Base-by-base conservation (phyloP, 1,140 invertebrate species). In the Conus betulinus region DNA sequence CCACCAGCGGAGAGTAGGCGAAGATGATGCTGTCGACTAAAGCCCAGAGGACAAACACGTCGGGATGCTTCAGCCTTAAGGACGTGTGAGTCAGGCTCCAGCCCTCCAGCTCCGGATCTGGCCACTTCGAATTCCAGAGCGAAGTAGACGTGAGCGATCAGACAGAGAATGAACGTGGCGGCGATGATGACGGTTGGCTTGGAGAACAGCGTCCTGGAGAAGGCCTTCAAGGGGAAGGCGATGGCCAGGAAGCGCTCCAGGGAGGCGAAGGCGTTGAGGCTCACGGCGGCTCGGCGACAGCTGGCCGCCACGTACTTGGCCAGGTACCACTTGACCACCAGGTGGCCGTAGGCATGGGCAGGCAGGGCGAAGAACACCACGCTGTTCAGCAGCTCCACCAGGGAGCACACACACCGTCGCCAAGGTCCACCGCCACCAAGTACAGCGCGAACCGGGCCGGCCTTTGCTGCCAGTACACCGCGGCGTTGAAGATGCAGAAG, bases 391-490 rank as follows among this genome's bases (percentile, higher is more conserved):
- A 86, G 51, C 10, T 74, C 7, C 25, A 52, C 4, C 7, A 51
- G 10, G n/a, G 84, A 39, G 51, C 84, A 76, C 39, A 85, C 39
- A 86, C 39, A 8, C 71, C 71, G 84, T 86, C 63, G 20, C 84
- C 84, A 5, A 74, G 57, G 39, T 53, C 63, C 17, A 86, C 52
- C 25, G 84, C 60, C 27, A 86, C 23, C 5, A 86, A 67, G 67
- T 86, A 74, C 11, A 76, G 51, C 0, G 84, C 84, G 39, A 74
- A 74, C 2, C 27, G 17, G 2, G 84, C 60, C 27, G 27, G 51
- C 84, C 84, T 52, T 17, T 76, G 84, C 84, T 86, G 84, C 84
- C 84, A 86, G 84, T 86, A 86, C 5, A 86, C 67, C 0, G 4
- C 8, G 25, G 84, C 84, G 67, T 86, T 86, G 39, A 86, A 27